These are phyloP conservation scores for Cepaea hortensis DNA, from an alignment of 2,888 invertebrate species.

Conservation along the genomic window DNA sequence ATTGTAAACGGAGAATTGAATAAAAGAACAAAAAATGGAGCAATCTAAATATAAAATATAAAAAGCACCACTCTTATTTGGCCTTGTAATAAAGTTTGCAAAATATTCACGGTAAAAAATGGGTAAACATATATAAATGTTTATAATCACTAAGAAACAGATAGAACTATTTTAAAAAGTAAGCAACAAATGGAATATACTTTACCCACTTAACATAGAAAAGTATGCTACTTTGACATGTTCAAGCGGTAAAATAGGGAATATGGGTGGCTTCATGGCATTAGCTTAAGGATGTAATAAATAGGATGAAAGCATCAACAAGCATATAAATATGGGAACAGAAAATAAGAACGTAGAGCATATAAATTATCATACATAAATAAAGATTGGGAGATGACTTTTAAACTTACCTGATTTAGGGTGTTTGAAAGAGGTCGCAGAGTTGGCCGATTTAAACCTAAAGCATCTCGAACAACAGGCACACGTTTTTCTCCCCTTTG, in stretches of 20 bases:
- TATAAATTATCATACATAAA: not conserved
- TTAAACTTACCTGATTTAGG: slow-evolving; percentile 49
- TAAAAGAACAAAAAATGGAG: not conserved
- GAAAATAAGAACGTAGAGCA: not conserved
- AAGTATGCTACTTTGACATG: too few species aligned
- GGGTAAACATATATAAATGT: not conserved
- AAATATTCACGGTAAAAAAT: not conserved
- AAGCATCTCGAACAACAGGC: slow-evolving; percentile 50
- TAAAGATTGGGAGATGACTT: not conserved
- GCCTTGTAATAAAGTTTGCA: not conserved
- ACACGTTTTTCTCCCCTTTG: slow-evolving; percentile 40
- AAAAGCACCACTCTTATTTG: not conserved
- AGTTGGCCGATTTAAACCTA: slow-evolving; percentile 47
- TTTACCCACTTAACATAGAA: too few species aligned
- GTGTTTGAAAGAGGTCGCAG: slow-evolving; percentile 49
- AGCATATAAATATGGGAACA: not conserved
- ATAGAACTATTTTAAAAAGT: not conserved
- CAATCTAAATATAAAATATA: not conserved
- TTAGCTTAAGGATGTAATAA: too few species aligned
- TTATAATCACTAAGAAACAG: not conserved
- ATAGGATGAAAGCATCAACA: too few species aligned
- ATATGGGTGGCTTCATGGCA: too few species aligned
- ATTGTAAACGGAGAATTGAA: not conserved
- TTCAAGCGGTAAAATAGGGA: too few species aligned
- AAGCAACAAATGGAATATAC: too few species aligned